A percentile compares a stretch with the other conserved stretches of the same genome.
phyloP scores from a whole-genome alignment of 30 jellyfish, hydroid and myxozoan species.

The Chrysaora quinquecirrha region DNA sequence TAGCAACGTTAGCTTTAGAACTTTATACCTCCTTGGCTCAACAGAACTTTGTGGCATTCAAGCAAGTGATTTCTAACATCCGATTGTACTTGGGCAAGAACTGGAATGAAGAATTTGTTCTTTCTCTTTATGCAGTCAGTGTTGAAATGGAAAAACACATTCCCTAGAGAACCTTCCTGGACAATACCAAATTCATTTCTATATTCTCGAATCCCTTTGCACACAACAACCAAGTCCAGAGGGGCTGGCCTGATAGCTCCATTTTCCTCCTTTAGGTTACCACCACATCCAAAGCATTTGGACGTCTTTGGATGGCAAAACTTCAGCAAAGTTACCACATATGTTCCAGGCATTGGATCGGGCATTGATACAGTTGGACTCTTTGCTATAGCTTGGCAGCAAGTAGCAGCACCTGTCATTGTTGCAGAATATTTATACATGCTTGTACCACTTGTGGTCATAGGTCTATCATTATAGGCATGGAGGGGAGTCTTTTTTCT shows the following conservation, averaged over 20 bases:
- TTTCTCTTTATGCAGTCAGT: slow-evolving; percentile 1
- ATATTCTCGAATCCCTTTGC: slow-evolving; percentile 15
- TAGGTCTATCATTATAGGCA: not conserved
- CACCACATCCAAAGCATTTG: slow-evolving; percentile 11
- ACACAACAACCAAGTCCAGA: slow-evolving; percentile 9
- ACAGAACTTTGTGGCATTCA: not conserved
- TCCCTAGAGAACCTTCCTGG: not conserved
- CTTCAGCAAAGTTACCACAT: slow-evolving; percentile 3
- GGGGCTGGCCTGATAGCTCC: slow-evolving; percentile 11
- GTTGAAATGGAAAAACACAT: not conserved
- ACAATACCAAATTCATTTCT: not conserved
- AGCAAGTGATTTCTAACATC: not conserved
- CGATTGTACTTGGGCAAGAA: slow-evolving; percentile 11
- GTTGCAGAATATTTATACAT: not conserved
- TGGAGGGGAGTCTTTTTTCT: not conserved
- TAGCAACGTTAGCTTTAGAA: not conserved
- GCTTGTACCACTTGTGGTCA: not conserved
- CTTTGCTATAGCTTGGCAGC: not conserved
- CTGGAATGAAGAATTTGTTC: slow-evolving; percentile 6
- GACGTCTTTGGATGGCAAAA: slow-evolving; percentile 17
- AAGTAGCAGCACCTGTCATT: not conserved
- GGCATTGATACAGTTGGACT: slow-evolving; percentile 8
- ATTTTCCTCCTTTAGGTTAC: not conserved
- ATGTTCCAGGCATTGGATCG: slow-evolving; percentile 28
- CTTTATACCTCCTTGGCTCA: not conserved